A percentile compares a stretch with the other conserved stretches of the same genome.
Conservation (phyloP, 2,888 invertebrate genomes). For the Mimachlamys varia region DNA sequence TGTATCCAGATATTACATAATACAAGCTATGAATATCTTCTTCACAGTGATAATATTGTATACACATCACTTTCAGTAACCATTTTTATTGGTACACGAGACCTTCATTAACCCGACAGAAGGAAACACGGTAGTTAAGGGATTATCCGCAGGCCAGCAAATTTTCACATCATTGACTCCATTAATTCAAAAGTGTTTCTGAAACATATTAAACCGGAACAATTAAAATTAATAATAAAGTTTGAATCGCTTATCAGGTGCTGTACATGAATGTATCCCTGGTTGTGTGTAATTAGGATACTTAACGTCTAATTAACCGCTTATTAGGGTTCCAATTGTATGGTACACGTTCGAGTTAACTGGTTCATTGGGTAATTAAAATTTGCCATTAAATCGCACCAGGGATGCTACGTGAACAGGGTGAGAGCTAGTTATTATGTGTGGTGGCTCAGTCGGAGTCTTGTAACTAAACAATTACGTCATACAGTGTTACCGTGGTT, state of each 20-base stretch:
- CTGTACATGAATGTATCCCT: background rate
- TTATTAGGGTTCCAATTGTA: background rate
- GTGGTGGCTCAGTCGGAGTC: background rate
- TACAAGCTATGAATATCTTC: no score
- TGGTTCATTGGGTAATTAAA: conserved; percentile 26
- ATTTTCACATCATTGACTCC: background rate
- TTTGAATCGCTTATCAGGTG: conserved; percentile 3
- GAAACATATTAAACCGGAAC: conserved; percentile 23
- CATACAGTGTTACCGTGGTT: no score
- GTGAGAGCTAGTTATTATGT: background rate
- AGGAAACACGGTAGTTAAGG: background rate
- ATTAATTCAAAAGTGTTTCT: background rate
- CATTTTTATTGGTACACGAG: background rate
- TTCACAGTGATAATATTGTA: background rate
- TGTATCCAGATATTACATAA: no score
- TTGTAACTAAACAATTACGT: background rate
- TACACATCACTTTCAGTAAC: background rate
- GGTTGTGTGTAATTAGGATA: background rate
- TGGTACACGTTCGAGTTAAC: background rate
- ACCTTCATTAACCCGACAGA: background rate
- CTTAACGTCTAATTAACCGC: conserved; percentile 30
- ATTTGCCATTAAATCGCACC: background rate
- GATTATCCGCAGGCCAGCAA: background rate
- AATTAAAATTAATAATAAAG: conserved; percentile 15
- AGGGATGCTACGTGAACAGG: background rate